Percentiles rank a stretch among this genome's conserved stretches.
Evolutionary conservation across 2,888 invertebrate genomes (phyloP).

Genomic region (Cantharis nigra): DNA sequence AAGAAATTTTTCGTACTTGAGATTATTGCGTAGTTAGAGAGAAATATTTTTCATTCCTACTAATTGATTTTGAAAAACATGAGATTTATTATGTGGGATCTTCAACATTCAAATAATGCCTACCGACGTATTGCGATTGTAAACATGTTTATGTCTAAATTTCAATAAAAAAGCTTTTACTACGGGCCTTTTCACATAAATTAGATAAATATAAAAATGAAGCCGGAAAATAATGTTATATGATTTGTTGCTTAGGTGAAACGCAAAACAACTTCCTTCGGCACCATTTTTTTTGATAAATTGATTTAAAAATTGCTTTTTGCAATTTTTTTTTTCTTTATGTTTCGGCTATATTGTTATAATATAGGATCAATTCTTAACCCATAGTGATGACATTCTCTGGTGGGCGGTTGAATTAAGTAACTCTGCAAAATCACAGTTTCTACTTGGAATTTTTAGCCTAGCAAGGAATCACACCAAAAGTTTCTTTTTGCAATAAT

Average conservation of each 20-base stretch:
- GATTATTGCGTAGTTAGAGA: not conserved
- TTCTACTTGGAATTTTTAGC: too few species aligned
- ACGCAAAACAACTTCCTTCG: not conserved
- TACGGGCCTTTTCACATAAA: not conserved
- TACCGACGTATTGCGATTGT: not conserved
- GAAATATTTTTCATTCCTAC: not conserved
- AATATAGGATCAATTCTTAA: too few species aligned
- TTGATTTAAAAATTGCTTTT: not conserved
- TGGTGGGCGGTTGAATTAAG: too few species aligned
- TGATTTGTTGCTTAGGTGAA: not conserved
- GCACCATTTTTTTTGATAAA: not conserved
- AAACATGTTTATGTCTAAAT: not conserved
- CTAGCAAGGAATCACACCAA: too few species aligned
- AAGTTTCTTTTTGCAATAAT: too few species aligned
- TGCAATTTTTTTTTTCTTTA: not conserved
- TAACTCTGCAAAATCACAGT: too few species aligned
- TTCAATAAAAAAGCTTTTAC: not conserved
- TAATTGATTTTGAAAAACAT: not conserved
- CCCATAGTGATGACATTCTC: too few species aligned
- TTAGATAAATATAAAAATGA: not conserved
- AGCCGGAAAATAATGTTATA: not conserved
- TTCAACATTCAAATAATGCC: not conserved
- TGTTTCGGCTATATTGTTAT: too few species aligned
- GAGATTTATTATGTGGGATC: not conserved
- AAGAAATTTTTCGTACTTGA: not conserved